Conservation (phyloP, 2,113 vertebrate species). For the Mola mola region DNA sequence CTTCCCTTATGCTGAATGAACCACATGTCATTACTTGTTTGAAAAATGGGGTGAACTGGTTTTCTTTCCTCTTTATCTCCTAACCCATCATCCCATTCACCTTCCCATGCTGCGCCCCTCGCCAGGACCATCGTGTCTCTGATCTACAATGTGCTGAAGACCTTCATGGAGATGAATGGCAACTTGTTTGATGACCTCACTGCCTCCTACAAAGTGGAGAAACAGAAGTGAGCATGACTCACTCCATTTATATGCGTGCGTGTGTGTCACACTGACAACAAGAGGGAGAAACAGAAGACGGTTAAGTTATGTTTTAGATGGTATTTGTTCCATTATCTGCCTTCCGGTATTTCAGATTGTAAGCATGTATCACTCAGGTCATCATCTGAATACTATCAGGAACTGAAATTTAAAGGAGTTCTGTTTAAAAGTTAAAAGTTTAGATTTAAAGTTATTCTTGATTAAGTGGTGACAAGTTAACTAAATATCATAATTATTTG, state of each 20-base stretch:
- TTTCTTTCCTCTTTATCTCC: no score
- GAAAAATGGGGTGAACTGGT: no score
- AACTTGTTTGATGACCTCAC: constrained; percentile 94
- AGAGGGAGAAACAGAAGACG: constrained; percentile 28
- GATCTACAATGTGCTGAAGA: constrained; percentile 95
- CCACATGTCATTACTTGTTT: no score
- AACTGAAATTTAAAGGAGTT: background rate
- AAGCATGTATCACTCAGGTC: constrained; percentile 42
- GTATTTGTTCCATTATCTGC: constrained; percentile 41
- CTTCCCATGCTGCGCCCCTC: constrained; percentile 6
- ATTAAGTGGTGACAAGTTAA: no score
- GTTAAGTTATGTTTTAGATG: constrained; percentile 32
- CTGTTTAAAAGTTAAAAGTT: no score
- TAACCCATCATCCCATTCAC: background rate
- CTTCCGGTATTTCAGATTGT: constrained; percentile 34
- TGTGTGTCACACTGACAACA: constrained; percentile 47
- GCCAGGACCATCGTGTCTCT: constrained; percentile 92
- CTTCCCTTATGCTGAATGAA: no score
- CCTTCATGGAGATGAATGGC: constrained; percentile 96
- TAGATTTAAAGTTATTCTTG: no score
- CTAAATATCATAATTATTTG: no score
- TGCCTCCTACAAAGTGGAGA: constrained; percentile 94
- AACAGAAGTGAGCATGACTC: constrained; percentile 89
- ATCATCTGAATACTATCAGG: constrained; percentile 14
- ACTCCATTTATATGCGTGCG: constrained; percentile 20